These are phyloP conservation scores for Gallinago media DNA, from an alignment of 2,113 vertebrate species.

Conservation along the genomic window DNA sequence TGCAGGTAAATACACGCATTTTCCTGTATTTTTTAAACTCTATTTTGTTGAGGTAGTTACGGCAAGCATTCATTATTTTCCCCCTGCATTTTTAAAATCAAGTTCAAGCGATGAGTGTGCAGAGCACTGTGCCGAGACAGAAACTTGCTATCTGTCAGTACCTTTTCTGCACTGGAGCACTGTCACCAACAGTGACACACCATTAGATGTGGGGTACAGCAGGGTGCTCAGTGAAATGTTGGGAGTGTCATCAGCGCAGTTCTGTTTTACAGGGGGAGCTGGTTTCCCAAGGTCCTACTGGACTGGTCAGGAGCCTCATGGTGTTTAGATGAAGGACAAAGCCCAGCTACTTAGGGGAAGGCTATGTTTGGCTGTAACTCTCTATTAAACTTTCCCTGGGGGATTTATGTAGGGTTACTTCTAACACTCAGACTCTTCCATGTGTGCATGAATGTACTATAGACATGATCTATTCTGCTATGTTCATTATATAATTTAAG, in stretches of 20 bases:
- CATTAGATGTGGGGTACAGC: neutral
- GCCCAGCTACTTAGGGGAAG: neutral
- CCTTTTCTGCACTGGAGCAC: neutral
- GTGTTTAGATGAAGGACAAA: neutral
- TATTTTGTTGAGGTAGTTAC: neutral
- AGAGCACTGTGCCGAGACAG: neutral
- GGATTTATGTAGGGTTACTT: neutral
- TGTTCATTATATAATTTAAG: neutral
- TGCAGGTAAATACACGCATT: neutral
- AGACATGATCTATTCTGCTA: neutral
- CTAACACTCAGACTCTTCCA: neutral
- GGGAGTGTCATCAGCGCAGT: neutral
- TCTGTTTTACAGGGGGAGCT: neutral
- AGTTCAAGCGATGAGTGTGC: neutral
- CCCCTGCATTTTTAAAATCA: neutral
- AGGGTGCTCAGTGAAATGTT: neutral
- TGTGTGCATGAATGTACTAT: rapidly evolving
- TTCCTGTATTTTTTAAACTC: neutral
- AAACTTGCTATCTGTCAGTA: neutral
- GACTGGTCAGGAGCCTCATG: neutral
- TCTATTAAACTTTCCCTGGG: neutral
- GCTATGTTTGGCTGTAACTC: neutral
- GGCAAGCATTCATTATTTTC: neutral
- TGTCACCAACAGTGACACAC: neutral
- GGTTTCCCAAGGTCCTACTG: neutral